Evolutionary conservation across 2,113 vertebrate species (phyloP), one percentile per base, ranked within the genome.

Genomic region (Eclectus roratus): DNA sequence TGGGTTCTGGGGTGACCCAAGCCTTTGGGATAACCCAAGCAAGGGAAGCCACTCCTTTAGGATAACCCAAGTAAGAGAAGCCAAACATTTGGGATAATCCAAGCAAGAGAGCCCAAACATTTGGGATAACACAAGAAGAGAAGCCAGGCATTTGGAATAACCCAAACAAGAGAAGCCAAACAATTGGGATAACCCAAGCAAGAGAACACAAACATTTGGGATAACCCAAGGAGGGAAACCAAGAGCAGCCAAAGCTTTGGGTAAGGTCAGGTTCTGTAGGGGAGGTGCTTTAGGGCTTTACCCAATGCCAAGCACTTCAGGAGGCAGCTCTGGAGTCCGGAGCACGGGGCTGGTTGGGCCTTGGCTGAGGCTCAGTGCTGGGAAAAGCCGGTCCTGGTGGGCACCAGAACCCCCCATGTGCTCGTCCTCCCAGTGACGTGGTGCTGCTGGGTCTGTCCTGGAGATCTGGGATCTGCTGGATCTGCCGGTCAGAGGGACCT

Each of bases 251-350:
- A 4, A n/a, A n/a, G 8, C 20, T n/a, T 58, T 58, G 56, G 33
- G 56, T 33, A 4, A 6, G 7, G 5, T 41, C 29, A 8, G 28
- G 1, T 24, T 10, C 0, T 1, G 9, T 3, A 5, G 41, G 20
- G 3, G 35, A 13, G 77, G 1, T 29, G 58, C 50, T 31, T 41
- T 41, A 11, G 39, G 39, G 13, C 28, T n/a, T 27, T 19, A 13
- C 43, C 31, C 49, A 1, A 1, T 5, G 65, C 35, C 31, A 31
- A 9, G 16, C 8, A 0, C 44, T 25, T 46, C 31, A 53, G 18
- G 61, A 2, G 1, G 60, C 43, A 14, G 52, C 64, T 63, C 35
- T 14, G 13, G 39, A 9, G 33, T 17, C 39, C 87, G 5, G 52
- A 20, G 52, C 29, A 8, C 3, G 11, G 53, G 29, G 53, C 29